These are phyloP conservation scores for Cyclophora punctaria DNA, from an alignment of 2,888 invertebrate species.

Conservation along the genomic window DNA sequence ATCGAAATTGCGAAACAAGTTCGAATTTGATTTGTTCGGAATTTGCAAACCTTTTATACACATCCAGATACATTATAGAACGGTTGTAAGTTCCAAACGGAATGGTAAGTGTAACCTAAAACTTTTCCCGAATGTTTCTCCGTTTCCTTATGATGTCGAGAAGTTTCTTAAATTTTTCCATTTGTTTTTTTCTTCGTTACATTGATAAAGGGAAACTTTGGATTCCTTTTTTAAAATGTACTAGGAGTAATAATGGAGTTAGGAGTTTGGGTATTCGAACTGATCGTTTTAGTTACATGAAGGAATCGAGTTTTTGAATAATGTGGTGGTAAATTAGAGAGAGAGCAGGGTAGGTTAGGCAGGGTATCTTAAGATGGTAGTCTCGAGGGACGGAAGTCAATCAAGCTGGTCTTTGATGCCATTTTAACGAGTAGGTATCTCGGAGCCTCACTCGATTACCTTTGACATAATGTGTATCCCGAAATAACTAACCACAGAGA, in stretches of 20 bases:
- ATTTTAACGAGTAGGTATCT: too few species aligned
- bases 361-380: too few species aligned
- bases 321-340: too few species aligned
- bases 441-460: too few species aligned
- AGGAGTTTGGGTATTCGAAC: too few species aligned
- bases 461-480: too few species aligned
- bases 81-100: constrained; percentile 7
- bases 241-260: background rate
- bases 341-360: too few species aligned
- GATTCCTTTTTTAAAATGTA: background rate
- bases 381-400: too few species aligned
- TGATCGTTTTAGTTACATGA: too few species aligned
- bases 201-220: constrained; percentile 1
- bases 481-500: too few species aligned
- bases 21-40: constrained; percentile 46
- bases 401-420: too few species aligned
- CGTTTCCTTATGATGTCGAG: constrained; percentile 1
- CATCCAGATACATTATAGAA: constrained; percentile 2
- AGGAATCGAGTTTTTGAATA: too few species aligned
- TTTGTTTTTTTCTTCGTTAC: background rate
- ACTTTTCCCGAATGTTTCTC: constrained; percentile 4
- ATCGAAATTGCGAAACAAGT: constrained; percentile 55
- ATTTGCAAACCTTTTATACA: constrained; percentile 45
- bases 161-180: constrained; percentile 10
- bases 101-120: constrained; percentile 33